Evolutionary conservation across 2,888 invertebrate genomes (phyloP), one percentile per base, ranked within the genome.

Genomic region (Proisotoma minuta): DNA sequence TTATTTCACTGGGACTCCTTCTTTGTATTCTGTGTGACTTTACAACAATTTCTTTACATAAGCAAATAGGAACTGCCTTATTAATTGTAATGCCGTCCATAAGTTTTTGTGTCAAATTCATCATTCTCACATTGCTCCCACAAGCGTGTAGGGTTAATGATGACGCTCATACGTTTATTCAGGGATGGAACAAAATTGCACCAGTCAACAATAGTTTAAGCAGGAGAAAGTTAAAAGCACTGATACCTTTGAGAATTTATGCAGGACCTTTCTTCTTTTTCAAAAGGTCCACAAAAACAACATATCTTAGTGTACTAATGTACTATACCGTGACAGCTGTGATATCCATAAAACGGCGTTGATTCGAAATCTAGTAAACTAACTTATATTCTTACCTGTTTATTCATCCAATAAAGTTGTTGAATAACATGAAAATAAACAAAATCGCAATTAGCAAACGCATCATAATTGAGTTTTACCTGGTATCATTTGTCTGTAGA

Each of bases 281-380:
- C 40, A 29, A 54, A 20, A 3, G n/a, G 24, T 39, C 54, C 18
- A 54, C 54, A 3, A 54, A 54, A 28, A 54, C 54, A 39, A 54
- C 54, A 29, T 54, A 54, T 29, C 39, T 54, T 23, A 54, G 54
- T 54, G 54, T 54, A 8, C n/a, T 39, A 2, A 54, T 54, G 54
- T 39, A 54, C 54, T 54, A 54, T n/a, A 54, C 54, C 18, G 28
- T 54, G 39, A 39, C 54, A 18, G 54, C 54, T 10, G 54, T 54
- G 2, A 54, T 54, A 15, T 54, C 54, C 18, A 39, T 54, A n/a
- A 20, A 39, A 18, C 34, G 15, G 8, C 34, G 34, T 15, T 10
- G 34, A 15, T n/a, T n/a, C n/a, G n/a, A n/a, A n/a, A n/a, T n/a
- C n/a, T n/a, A n/a, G n/a, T n/a, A 34, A 10, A 34, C 34, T 34